Base-by-base conservation (phyloP, 2,888 invertebrate genomes). In the Pollenia amentaria region DNA sequence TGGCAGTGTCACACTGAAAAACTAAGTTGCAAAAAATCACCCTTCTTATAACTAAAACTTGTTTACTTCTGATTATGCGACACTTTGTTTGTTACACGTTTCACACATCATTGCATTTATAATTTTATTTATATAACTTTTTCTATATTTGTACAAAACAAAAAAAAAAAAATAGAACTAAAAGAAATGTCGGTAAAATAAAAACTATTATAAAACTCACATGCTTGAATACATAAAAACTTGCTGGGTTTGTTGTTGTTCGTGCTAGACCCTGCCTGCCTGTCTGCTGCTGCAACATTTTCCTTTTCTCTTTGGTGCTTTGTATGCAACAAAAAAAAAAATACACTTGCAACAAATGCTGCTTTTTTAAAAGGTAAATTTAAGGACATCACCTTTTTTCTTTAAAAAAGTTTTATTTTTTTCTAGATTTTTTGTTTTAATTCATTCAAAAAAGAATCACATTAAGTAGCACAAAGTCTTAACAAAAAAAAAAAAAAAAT, bases 21-120 rank as follows among this genome's bases (percentile, higher is more conserved):
- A 29, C 6, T 6, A 29, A 29, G 6, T 29, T 29, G 29, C 29
- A 16, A 38, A 14, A n/a, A n/a, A 48, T 14, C 48, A 72, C 48
- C 38, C 29, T 3, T 29, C 6, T 16, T 29, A 29, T 6, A 78
- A 73, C 55, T 42, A 72, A 70, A 70, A 86, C 62, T 70, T 73
- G 42, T 72, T 57, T 76, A 64, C 65, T 77, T 55, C 14, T 78
- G 51, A 81, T 53, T 76, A 75, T 76, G 87, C 76, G 79, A 77
- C 83, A 78, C 77, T 85, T 88, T 89, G 88, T 88, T 87, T 85
- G 84, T 82, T 84, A 84, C 88, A 89, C 89, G 88, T 89, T 87
- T 87, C 82, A 64, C 89, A 88, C 88, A 79, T 88, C 85, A 87
- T 85, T 87, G 84, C 81, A 82, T 82, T 87, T 78, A 81, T 86